These are phyloP conservation scores for Eupithecia inturbata DNA, from an alignment of 2,888 invertebrate genomes.

Conservation along the genomic window DNA sequence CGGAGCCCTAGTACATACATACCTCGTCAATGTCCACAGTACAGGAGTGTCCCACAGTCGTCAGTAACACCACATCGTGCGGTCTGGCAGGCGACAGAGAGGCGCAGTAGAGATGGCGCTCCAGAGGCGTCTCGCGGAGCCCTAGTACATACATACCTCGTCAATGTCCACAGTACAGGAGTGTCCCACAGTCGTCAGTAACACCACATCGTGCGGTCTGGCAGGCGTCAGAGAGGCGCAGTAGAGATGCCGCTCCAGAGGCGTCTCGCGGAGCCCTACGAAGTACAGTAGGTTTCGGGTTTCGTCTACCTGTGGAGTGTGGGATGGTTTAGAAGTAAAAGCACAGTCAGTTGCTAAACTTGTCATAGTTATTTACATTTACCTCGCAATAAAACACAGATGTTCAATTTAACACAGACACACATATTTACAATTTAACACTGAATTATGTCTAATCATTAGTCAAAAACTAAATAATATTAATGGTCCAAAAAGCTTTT, in stretches of 20 bases:
- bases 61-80: conserved; percentile 89
- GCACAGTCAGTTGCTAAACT: not conserved
- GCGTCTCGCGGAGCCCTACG: conserved; percentile 94
- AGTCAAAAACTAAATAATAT: too few relatives aligned
- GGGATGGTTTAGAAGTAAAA: not conserved
- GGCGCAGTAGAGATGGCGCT: conserved; percentile 95
- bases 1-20: conserved; percentile 92
- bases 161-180: conserved; percentile 94
- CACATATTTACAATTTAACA: too few relatives aligned
- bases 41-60: conserved; percentile 93
- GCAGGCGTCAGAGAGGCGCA: conserved; percentile 87
- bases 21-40: conserved; percentile 92
- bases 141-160: conserved; percentile 92
- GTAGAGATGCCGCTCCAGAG: conserved; percentile 96
- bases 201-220: conserved; percentile 88
- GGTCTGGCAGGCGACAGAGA: conserved; percentile 85
- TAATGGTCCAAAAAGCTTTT: too few relatives aligned
- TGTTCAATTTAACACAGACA: too few relatives aligned
- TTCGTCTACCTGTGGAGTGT: conserved; percentile 86
- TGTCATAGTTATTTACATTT: too few relatives aligned
- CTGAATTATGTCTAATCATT: too few relatives aligned
- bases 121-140: conserved; percentile 94
- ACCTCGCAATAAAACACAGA: too few relatives aligned
- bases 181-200: conserved; percentile 92
- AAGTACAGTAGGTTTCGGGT: conserved; percentile 93